Base-by-base conservation (phyloP, 1,140 invertebrate species). In the Drosophila bocki region DNA sequence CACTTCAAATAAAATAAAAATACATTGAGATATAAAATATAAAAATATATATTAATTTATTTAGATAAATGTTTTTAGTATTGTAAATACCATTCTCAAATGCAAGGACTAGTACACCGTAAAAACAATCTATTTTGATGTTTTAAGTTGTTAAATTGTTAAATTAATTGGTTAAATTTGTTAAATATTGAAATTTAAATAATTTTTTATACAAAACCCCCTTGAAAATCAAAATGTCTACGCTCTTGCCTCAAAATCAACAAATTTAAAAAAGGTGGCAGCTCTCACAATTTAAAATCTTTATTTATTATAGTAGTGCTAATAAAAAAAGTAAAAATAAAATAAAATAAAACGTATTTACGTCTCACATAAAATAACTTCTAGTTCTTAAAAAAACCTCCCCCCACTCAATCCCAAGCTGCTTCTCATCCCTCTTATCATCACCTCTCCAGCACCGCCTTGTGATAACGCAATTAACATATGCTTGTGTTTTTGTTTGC, bases 401-500 rank as follows among this genome's bases (percentile, higher is more conserved):
- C 7, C 12, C 2, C 7, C 12, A 12, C 35, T 7, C 44, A 19
- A 13, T n/a, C 33, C 1, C 3, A 3, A 32, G 37, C 13, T 33
- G 7, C 4, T 32, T 41, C 19, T 13, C 17, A 50, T 29, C 19
- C 17, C 9, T 9, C 44, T 71, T 50, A 58, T 71, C 67, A 7
- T 19, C 3, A 59, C 7, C 42, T 69, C 53, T 57, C 19, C n/a
- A 29, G 13, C 45, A 7, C 13, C 8, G 54, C 60, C 26, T 59
- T 76, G 41, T 37, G 32, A 53, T 76, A 54, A 26, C 22, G 33
- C 3, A 22, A 56, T 56, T 56, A 74, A 44, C 41, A 44, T 58
- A 50, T 62, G 35, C 42, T 42, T 62, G 69, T 65, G 26, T 76
- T 50, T 41, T 76, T 76, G 53, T 58, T 77, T 76, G 61, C 39